phyloP scores from a whole-genome alignment of 2,888 invertebrate species.

The Teleiodes luculella region DNA sequence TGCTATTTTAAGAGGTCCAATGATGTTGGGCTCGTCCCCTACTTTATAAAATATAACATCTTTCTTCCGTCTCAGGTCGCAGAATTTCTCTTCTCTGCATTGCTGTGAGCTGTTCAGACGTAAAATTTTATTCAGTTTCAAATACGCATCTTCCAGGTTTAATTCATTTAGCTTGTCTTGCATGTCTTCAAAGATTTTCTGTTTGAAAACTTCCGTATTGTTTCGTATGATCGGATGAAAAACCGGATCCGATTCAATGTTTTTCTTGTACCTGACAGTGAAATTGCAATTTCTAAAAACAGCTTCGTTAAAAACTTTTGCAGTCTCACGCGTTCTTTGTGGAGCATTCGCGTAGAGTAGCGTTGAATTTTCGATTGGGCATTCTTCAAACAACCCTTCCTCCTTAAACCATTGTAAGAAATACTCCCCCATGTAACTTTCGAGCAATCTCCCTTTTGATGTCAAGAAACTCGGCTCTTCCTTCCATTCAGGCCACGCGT shows the following conservation, averaged over 20 bases:
- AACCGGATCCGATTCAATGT: slow-evolving; percentile 38
- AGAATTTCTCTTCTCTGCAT: slow-evolving; percentile 41
- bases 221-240: slow-evolving; percentile 51
- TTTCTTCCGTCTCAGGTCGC: slow-evolving; percentile 40
- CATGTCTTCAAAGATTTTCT: slow-evolving; percentile 40
- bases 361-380: slow-evolving; percentile 40
- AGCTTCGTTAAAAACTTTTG: slow-evolving; percentile 43
- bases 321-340: slow-evolving; percentile 52
- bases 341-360: slow-evolving; percentile 52
- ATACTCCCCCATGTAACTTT: slow-evolving; percentile 54
- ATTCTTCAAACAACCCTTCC: slow-evolving; percentile 39
- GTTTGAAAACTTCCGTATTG: slow-evolving; percentile 32
- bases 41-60: slow-evolving; percentile 36
- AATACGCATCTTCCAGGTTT: slow-evolving; percentile 37
- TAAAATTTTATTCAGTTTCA: slow-evolving; percentile 43
- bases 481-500: slow-evolving; percentile 47
- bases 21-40: slow-evolving; percentile 46
- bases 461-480: slow-evolving; percentile 46
- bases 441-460: slow-evolving; percentile 50
- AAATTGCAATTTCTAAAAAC: slow-evolving; percentile 54
- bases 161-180: slow-evolving; percentile 35
- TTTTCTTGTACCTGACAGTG: slow-evolving; percentile 35
- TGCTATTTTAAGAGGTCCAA: slow-evolving; percentile 45
- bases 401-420: slow-evolving; percentile 47
- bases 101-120: slow-evolving; percentile 44